Evolutionary conservation across 2,888 invertebrate species (phyloP).

Genomic region (Tyria jacobaeae): DNA sequence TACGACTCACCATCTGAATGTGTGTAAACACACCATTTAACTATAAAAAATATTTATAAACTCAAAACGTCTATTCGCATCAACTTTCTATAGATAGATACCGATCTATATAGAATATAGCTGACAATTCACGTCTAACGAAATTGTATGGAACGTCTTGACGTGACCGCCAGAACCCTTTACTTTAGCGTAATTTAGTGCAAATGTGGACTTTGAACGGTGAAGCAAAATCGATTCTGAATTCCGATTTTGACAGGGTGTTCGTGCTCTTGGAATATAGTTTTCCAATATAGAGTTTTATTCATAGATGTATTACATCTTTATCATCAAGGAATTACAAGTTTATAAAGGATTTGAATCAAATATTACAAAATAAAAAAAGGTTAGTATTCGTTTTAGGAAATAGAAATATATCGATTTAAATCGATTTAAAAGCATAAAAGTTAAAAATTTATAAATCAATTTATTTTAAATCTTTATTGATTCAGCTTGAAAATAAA

Average conservation of each 20-base stretch:
- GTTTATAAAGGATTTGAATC: too few species aligned
- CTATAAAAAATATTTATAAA: not conserved
- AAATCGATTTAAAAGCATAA: too few species aligned
- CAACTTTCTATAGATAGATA: not conserved
- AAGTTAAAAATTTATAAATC: too few species aligned
- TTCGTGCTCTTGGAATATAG: constrained; percentile 12
- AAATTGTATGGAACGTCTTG: constrained; percentile 25
- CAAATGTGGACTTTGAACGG: constrained; percentile 17
- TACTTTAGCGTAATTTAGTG: constrained; percentile 35
- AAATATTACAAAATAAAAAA: too few species aligned
- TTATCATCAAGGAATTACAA: too few species aligned
- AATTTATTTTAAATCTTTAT: too few species aligned
- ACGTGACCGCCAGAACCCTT: constrained; percentile 28
- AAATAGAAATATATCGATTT: too few species aligned
- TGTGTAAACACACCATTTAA: too few species aligned
- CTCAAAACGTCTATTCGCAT: not conserved
- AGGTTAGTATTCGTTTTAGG: too few species aligned
- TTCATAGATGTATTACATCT: constrained; percentile 5
- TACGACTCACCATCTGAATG: too few species aligned
- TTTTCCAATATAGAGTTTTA: constrained; percentile 12
- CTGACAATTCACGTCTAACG: constrained; percentile 17
- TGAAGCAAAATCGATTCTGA: constrained; percentile 9
- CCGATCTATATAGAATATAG: not conserved
- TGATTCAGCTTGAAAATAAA: too few species aligned
- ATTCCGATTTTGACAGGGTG: constrained; percentile 13